Percentiles rank a stretch among this genome's conserved stretches.
phyloP scores from a whole-genome alignment of 2,888 invertebrate genomes.

The Trachelus troglodyta region DNA sequence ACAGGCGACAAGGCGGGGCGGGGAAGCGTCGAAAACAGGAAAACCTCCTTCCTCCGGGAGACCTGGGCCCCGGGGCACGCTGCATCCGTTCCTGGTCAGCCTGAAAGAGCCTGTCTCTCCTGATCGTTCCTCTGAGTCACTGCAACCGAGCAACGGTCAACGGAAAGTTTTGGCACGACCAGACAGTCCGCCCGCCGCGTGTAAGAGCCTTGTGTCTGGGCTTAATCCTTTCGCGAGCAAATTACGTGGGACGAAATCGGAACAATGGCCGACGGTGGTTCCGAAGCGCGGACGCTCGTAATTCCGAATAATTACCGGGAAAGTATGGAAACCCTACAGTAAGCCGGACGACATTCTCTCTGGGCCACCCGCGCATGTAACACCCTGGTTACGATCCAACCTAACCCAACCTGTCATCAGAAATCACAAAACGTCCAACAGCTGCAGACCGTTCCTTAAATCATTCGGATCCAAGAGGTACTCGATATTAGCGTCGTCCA shows the following conservation, averaged over 20 bases:
- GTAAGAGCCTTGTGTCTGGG: constrained; percentile 10
- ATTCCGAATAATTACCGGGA: constrained; percentile 26
- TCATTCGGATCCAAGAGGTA: neutral
- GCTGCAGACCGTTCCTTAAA: neutral
- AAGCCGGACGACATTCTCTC: neutral
- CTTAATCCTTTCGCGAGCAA: constrained; percentile 37
- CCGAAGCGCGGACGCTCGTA: constrained; percentile 21
- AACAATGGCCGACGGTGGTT: constrained; percentile 22
- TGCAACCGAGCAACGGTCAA: constrained; percentile 45
- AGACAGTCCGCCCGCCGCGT: constrained; percentile 19
- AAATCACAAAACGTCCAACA: neutral
- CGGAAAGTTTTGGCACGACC: constrained; percentile 48
- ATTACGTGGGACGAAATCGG: constrained; percentile 29
- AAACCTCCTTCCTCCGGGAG: neutral
- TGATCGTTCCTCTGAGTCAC: constrained; percentile 41
- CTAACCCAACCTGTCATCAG: neutral
- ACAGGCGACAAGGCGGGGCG: neutral
- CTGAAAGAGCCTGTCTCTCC: constrained; percentile 5
- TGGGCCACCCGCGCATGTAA: neutral
- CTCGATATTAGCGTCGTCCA: neutral
- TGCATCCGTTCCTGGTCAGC: constrained; percentile 3
- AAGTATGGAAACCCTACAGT: neutral
- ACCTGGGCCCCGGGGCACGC: neutral
- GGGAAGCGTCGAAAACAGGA: neutral
- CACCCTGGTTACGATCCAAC: neutral